phyloP scores from a whole-genome alignment of 2,113 vertebrate genomes.

The Tichodroma muraria region DNA sequence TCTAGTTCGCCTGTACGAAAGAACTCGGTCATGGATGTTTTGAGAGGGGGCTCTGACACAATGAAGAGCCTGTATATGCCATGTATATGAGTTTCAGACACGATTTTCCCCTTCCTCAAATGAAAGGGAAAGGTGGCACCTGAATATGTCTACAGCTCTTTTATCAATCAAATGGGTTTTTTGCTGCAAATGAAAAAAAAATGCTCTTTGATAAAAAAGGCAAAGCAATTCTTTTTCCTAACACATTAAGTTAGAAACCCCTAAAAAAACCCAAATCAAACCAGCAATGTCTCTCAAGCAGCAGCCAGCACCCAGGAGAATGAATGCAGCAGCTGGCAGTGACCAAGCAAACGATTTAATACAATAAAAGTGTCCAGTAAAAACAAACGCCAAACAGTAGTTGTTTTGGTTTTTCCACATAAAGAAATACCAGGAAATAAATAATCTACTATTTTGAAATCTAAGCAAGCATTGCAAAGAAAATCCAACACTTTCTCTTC shows the following conservation, averaged over 20 bases:
- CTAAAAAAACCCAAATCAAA: neutral
- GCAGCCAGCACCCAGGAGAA: neutral
- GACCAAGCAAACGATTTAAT: neutral
- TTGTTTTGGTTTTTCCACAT: neutral
- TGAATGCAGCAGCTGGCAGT: neutral
- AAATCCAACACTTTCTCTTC: neutral
- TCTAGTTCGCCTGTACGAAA: neutral
- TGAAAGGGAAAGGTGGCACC: neutral
- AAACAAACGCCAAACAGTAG: neutral
- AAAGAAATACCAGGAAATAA: neutral
- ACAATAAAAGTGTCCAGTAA: neutral
- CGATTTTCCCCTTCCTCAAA: neutral
- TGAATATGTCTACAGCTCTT: neutral
- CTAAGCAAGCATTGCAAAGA: neutral
- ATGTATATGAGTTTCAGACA: neutral
- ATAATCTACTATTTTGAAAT: neutral
- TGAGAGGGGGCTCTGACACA: neutral
- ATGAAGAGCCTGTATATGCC: neutral
- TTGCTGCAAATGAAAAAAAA: neutral
- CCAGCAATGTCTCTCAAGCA: neutral
- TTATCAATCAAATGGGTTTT: neutral
- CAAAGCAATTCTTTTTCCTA: neutral
- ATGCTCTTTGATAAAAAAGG: neutral
- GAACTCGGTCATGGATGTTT: neutral
- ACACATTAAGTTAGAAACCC: neutral